Percentiles rank a stretch among this genome's conserved stretches.
phyloP scores from a whole-genome alignment of 2,113 vertebrate genomes.

The Neoarius graeffei region DNA sequence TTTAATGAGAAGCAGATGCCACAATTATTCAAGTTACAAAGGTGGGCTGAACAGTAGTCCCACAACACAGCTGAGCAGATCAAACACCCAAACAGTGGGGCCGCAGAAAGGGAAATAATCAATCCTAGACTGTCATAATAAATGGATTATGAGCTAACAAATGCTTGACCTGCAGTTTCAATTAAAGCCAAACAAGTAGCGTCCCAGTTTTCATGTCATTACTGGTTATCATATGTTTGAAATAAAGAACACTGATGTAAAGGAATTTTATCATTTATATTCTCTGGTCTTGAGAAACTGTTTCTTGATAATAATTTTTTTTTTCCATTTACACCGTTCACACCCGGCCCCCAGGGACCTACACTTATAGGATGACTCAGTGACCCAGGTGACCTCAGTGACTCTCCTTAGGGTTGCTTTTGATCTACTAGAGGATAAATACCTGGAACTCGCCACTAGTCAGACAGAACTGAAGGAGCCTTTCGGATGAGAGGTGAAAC shows the following conservation, averaged over 20 bases:
- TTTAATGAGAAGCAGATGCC: constrained; percentile 49
- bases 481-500: too few species aligned
- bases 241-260: background rate
- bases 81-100: constrained; percentile 35
- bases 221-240: background rate
- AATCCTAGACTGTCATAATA: constrained; percentile 39
- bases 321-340: background rate
- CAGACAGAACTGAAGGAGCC: too few species aligned
- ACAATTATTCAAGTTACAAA: constrained; percentile 39
- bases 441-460: too few species aligned
- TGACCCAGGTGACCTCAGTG: too few species aligned
- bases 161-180: constrained; percentile 16
- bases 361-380: too few species aligned
- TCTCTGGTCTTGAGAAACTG: background rate
- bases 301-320: background rate
- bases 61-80: constrained; percentile 55
- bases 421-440: too few species aligned
- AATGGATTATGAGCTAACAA: constrained; percentile 8
- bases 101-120: constrained; percentile 37
- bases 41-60: constrained; percentile 45
- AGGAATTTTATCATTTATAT: background rate
- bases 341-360: too few species aligned
- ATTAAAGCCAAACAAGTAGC: constrained; percentile 42
- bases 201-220: background rate
- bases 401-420: too few species aligned